Evolutionary conservation across 2,888 invertebrate genomes (phyloP).

Genomic region (Oxycera nigricornis): DNA sequence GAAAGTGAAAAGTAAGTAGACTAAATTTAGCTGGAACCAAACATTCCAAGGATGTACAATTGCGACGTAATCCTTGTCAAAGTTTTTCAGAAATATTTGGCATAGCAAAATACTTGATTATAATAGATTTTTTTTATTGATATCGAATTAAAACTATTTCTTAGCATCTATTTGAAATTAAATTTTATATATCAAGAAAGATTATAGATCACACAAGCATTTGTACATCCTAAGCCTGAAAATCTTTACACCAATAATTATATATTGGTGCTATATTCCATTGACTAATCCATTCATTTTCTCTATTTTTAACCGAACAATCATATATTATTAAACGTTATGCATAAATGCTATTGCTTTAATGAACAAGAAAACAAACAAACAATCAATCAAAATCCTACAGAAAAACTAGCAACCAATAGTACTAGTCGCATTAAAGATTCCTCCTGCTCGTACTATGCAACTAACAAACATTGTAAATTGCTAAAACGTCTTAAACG

Average conservation of each 20-base stretch:
- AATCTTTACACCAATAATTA: no score
- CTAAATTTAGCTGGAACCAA: no score
- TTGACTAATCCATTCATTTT: background rate
- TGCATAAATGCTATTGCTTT: conserved; percentile 2
- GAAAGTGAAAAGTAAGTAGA: conserved; percentile 93
- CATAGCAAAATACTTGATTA: no score
- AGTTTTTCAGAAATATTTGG: no score
- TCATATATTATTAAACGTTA: background rate
- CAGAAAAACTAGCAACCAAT: conserved; percentile 42
- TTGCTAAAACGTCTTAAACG: conserved; percentile 59
- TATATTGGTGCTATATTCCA: background rate
- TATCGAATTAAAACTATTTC: no score
- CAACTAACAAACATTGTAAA: conserved; percentile 46
- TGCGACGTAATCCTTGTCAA: no score
- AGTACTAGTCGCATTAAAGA: conserved; percentile 29
- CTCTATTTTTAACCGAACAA: conserved; percentile 12
- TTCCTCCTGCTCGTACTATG: conserved; percentile 37
- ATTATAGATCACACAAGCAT: no score
- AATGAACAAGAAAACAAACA: conserved; percentile 10
- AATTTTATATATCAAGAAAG: no score
- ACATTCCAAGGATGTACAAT: no score
- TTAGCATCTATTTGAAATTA: no score
- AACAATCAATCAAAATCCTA: conserved; percentile 5
- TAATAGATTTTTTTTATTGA: no score
- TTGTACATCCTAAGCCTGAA: no score